These are phyloP conservation scores for Bambusicola thoracicus DNA, from an alignment of 2,113 vertebrate genomes.

Conservation along the genomic window DNA sequence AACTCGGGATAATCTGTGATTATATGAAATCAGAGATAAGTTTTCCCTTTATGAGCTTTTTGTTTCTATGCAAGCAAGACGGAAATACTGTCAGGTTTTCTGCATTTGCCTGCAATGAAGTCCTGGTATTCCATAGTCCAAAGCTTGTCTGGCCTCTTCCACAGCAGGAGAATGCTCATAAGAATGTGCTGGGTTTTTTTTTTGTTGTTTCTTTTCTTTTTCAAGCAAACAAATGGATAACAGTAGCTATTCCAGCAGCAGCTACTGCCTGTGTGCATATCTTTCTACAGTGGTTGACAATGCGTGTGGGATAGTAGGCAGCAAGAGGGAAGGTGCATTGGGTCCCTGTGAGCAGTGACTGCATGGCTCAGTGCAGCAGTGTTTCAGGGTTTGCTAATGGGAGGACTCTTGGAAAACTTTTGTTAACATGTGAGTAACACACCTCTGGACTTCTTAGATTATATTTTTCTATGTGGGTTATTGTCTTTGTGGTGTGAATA, in stretches of 20 bases:
- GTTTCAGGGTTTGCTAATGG: background rate
- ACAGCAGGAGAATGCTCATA: accelerated
- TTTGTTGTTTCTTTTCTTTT: background rate
- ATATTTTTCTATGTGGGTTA: background rate
- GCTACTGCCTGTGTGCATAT: background rate
- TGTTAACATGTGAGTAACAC: background rate
- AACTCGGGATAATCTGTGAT: too few relatives aligned
- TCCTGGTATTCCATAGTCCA: background rate
- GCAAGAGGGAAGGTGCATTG: background rate
- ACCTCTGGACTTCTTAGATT: background rate
- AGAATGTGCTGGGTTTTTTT: background rate
- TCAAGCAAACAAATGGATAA: background rate
- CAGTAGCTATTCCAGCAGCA: background rate
- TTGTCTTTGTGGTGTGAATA: background rate
- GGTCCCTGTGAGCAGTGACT: background rate
- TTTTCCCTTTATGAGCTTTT: background rate
- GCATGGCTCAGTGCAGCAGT: background rate
- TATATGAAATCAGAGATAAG: background rate
- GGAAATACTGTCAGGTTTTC: background rate
- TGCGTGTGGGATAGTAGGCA: background rate
- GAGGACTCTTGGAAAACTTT: background rate
- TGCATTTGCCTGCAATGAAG: background rate
- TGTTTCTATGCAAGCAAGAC: background rate
- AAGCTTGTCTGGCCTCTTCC: background rate
- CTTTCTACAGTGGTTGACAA: background rate